Evolutionary conservation across 2,113 vertebrate genomes (phyloP).

Genomic region (Galeopterus variegatus): DNA sequence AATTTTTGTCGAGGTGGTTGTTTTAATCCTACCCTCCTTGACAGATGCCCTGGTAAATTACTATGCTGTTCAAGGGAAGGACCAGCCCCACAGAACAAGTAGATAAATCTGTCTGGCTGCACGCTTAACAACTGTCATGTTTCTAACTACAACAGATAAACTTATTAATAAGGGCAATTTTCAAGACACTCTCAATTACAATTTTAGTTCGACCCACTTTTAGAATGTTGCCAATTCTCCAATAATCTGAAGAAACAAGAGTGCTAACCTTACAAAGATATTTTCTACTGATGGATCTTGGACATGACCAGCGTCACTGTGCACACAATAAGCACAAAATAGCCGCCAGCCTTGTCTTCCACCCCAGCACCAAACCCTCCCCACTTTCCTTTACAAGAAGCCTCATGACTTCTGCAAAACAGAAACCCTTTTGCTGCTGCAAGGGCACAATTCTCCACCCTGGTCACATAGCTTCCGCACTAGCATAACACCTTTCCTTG

Average conservation of each 20-base stretch:
- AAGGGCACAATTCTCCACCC: too few relatives aligned
- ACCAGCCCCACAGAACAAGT: slow-evolving; percentile 38
- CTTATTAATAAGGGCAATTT: slow-evolving; percentile 30
- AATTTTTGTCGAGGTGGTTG: neutral
- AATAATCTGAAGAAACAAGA: neutral
- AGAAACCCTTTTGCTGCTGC: too few relatives aligned
- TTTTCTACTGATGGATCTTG: neutral
- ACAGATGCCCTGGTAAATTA: neutral
- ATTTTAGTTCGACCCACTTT: neutral
- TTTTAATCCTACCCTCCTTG: neutral
- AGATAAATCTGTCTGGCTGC: slow-evolving; percentile 27
- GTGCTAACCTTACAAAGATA: neutral
- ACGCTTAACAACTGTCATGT: slow-evolving; percentile 49
- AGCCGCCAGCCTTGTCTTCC: too few relatives aligned
- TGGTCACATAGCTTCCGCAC: too few relatives aligned
- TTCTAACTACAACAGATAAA: slow-evolving; percentile 45
- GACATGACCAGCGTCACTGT: too few relatives aligned
- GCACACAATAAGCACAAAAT: too few relatives aligned
- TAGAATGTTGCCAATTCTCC: neutral
- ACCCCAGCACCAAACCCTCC: too few relatives aligned
- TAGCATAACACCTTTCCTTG: too few relatives aligned
- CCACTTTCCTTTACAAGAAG: too few relatives aligned
- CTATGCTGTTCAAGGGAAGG: neutral
- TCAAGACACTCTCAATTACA: neutral
- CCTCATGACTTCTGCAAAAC: too few relatives aligned